A percentile compares a stretch with the other conserved stretches of the same genome.
Evolutionary conservation across 2,797 vertebrate genomes (phyloP).

Genomic region (Taeniopygia guttata): DNA sequence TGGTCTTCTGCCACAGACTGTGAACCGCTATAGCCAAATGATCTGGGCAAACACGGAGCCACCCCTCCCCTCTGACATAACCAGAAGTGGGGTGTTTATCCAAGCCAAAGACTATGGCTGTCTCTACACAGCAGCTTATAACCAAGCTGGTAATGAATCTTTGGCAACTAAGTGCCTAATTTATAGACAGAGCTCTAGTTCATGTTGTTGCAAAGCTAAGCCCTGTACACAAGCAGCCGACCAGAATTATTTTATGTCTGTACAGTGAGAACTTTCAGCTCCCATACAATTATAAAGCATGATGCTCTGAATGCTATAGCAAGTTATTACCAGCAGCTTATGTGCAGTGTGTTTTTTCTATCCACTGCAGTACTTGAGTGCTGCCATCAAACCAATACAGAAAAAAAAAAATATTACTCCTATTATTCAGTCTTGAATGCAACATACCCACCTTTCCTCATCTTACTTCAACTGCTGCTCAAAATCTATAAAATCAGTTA

Average conservation of each 20-base stretch:
- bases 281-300: background rate
- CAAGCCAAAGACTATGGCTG: background rate
- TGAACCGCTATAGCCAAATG: background rate
- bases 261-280: background rate
- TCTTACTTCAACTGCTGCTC: background rate
- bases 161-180: background rate
- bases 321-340: background rate
- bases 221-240: background rate
- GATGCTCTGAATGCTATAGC: background rate
- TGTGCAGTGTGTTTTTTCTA: background rate
- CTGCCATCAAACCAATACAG: background rate
- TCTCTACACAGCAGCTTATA: background rate
- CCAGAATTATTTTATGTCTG: background rate
- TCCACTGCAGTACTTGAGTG: background rate
- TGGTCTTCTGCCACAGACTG: background rate
- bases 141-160: background rate
- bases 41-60: background rate
- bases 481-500: background rate
- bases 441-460: background rate
- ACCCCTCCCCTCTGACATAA: accelerated
- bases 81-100: background rate
- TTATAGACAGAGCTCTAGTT: background rate
- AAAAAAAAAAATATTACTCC: background rate
- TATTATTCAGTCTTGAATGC: background rate
- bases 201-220: background rate